Conservation (phyloP, 2,113 vertebrate genomes). For the Isichthys henryi region DNA sequence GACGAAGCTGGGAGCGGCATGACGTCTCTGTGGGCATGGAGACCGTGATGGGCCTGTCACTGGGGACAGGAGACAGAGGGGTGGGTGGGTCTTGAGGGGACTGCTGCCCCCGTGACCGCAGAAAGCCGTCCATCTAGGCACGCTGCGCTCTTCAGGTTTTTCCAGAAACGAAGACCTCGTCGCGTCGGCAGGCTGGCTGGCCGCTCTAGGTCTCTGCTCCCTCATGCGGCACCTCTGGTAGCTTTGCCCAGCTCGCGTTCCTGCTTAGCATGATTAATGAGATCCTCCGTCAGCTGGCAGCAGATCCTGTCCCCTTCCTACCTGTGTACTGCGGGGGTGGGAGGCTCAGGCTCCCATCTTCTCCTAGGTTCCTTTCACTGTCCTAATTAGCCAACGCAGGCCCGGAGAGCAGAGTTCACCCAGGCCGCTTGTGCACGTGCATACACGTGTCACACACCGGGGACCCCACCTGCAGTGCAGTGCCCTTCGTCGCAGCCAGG, state of each 20-base stretch:
- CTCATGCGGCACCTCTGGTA: background rate
- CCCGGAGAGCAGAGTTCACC: background rate
- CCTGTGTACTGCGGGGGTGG: background rate
- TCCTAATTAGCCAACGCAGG: slow-evolving; percentile 8
- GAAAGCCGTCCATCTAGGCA: background rate
- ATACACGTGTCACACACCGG: background rate
- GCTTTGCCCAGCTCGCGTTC: background rate
- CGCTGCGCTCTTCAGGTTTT: background rate
- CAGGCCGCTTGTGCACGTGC: background rate
- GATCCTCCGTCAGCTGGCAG: background rate
- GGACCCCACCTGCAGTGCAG: slow-evolving; percentile 45
- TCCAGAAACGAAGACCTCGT: background rate
- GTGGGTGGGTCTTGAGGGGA: background rate
- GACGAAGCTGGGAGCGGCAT: background rate
- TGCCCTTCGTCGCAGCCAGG: slow-evolving; percentile 28
- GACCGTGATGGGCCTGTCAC: background rate
- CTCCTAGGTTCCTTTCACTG: background rate
- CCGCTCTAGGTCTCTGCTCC: background rate
- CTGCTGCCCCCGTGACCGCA: background rate
- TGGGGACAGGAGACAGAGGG: background rate
- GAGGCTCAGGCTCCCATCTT: background rate
- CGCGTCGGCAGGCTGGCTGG: background rate
- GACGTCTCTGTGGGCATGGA: background rate
- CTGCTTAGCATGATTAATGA: slow-evolving; percentile 18
- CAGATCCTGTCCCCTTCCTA: background rate